Evolutionary conservation across 2,888 invertebrate genomes (phyloP).

Genomic region (Pristionchus mayeri): DNA sequence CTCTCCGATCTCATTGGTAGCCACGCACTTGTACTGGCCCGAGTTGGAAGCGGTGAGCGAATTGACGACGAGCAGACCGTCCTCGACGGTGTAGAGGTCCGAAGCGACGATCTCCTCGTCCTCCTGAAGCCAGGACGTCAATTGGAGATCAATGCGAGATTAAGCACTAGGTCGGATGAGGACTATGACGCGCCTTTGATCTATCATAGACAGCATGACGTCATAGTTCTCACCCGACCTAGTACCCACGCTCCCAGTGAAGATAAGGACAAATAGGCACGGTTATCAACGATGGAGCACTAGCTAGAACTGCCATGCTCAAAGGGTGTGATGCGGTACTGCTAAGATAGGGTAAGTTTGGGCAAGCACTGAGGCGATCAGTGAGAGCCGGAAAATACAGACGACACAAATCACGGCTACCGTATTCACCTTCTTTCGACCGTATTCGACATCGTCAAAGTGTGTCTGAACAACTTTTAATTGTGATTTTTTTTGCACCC

Average conservation of each 20-base stretch:
- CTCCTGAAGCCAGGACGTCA: constrained; percentile 8
- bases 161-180: no score
- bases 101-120: constrained; percentile 59
- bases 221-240: no score
- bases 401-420: constrained; percentile 35
- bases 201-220: no score
- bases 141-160: neutral
- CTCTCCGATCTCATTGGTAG: constrained; percentile 61
- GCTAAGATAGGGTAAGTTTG: neutral
- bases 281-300: no score
- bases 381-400: neutral
- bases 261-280: no score
- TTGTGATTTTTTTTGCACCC: neutral
- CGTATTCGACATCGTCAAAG: constrained; percentile 46
- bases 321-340: no score
- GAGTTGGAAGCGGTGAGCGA: constrained; percentile 59
- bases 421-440: constrained; percentile 28
- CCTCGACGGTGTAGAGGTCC: constrained; percentile 66
- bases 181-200: no score
- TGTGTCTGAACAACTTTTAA: neutral
- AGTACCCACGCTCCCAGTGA: no score
- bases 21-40: constrained; percentile 64
- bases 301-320: no score
- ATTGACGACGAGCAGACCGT: constrained; percentile 63
- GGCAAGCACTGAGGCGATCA: neutral